phyloP scores from a whole-genome alignment of 2,113 vertebrate species.

The Phalacrocorax pelagicus region DNA sequence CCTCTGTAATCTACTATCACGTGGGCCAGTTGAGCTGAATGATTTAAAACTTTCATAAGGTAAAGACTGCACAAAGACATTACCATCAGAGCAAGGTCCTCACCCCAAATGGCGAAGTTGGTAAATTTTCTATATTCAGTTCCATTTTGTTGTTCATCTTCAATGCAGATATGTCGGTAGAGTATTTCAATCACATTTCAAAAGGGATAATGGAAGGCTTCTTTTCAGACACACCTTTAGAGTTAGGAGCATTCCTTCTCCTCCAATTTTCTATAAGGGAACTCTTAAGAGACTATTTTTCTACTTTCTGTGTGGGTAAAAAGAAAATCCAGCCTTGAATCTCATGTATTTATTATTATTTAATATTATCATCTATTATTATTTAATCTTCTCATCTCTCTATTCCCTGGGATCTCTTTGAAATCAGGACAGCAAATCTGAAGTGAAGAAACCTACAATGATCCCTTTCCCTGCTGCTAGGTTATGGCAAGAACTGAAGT shows the following conservation, averaged over 20 bases:
- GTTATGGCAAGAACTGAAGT: neutral
- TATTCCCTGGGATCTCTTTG: neutral
- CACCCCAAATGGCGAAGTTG: neutral
- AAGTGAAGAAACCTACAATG: neutral
- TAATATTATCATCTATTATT: too few relatives aligned
- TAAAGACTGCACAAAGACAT: neutral
- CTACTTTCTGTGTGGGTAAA: neutral
- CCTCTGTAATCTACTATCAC: neutral
- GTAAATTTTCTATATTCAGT: neutral
- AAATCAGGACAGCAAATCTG: neutral
- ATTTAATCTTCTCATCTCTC: neutral
- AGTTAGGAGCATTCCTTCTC: neutral
- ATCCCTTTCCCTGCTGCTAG: neutral
- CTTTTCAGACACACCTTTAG: neutral
- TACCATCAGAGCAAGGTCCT: neutral
- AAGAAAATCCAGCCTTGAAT: neutral
- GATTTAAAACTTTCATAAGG: slow-evolving; percentile 7
- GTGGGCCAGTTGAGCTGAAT: neutral
- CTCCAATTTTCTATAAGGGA: neutral
- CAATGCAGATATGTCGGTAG: neutral
- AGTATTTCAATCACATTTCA: neutral
- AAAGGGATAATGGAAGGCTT: neutral
- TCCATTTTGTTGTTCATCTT: neutral
- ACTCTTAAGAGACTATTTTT: neutral
- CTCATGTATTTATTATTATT: too few relatives aligned